Conservation (phyloP, 23 tunicate genomes). For the Styela plicata region DNA sequence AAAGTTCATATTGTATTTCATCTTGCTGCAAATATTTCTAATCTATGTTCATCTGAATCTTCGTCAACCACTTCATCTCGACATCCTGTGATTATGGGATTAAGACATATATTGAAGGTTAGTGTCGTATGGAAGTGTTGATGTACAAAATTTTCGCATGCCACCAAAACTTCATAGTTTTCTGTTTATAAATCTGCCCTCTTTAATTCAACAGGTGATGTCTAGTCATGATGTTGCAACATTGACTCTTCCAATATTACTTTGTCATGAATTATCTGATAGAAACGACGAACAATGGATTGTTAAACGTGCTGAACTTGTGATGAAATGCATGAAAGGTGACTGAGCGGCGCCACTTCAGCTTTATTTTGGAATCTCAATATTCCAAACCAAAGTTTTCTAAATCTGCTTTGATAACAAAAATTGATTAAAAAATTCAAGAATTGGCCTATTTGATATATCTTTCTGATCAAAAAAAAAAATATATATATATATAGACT, state of each 20-base stretch:
- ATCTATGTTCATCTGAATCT: conserved; percentile 50
- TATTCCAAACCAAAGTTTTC: too few relatives aligned
- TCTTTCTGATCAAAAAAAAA: too few relatives aligned
- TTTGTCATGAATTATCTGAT: conserved; percentile 72
- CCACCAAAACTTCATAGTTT: not conserved
- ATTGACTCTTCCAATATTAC: conserved; percentile 70
- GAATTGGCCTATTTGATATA: too few relatives aligned
- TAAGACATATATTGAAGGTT: conserved; percentile 80
- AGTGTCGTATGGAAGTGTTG: too few relatives aligned
- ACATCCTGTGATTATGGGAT: conserved; percentile 64
- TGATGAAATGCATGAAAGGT: conserved; percentile 99
- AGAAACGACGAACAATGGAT: conserved; percentile 91
- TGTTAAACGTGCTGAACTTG: conserved; percentile 90
- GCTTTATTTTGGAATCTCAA: too few relatives aligned
- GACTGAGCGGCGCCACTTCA: too few relatives aligned
- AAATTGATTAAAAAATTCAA: too few relatives aligned
- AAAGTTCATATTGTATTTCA: conserved; percentile 89
- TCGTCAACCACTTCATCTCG: conserved; percentile 69
- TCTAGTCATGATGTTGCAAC: conserved; percentile 71
- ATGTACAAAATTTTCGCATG: too few relatives aligned
- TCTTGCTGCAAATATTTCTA: conserved; percentile 55
- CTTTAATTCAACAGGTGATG: conserved; percentile 54
- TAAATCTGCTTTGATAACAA: too few relatives aligned
- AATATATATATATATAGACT: too few relatives aligned
- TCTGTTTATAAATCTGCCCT: not conserved